Evolutionary conservation across 2,113 vertebrate genomes (phyloP).

Genomic region (Phaethon lepturus): DNA sequence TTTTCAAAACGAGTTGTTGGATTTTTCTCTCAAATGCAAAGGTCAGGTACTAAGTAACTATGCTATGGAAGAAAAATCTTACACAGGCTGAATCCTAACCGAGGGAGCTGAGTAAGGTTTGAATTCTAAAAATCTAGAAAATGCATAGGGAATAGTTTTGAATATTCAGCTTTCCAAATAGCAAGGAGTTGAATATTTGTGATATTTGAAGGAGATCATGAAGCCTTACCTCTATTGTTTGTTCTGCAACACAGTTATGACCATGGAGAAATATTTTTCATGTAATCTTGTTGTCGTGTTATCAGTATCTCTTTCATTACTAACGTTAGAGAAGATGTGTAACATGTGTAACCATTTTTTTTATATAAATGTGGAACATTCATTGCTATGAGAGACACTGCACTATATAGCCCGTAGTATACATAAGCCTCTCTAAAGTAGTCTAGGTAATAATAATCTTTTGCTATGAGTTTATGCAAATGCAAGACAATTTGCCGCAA

Average conservation of each 20-base stretch:
- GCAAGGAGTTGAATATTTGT: not conserved
- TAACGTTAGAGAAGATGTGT: not conserved
- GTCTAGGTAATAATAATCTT: not conserved
- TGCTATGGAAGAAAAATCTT: not conserved
- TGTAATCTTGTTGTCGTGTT: not conserved
- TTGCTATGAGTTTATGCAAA: not conserved
- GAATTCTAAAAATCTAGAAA: not conserved
- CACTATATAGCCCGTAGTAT: not conserved
- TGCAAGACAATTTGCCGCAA: not conserved
- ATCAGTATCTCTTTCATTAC: not conserved
- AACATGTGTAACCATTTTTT: not conserved
- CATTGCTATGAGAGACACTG: not conserved
- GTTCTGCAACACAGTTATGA: not conserved
- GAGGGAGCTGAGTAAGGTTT: not conserved
- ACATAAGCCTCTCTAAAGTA: not conserved
- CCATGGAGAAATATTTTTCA: not conserved
- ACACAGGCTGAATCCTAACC: not conserved
- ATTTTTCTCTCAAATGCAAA: not conserved
- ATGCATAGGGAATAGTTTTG: not conserved
- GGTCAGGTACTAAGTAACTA: not conserved
- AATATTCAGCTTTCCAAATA: not conserved
- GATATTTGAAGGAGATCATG: not conserved
- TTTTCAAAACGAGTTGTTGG: not conserved
- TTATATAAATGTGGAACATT: not conserved
- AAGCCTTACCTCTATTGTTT: not conserved